These are phyloP conservation scores for Ceratitis capitata DNA, from an alignment of 1,140 invertebrate species.

Conservation along the genomic window DNA sequence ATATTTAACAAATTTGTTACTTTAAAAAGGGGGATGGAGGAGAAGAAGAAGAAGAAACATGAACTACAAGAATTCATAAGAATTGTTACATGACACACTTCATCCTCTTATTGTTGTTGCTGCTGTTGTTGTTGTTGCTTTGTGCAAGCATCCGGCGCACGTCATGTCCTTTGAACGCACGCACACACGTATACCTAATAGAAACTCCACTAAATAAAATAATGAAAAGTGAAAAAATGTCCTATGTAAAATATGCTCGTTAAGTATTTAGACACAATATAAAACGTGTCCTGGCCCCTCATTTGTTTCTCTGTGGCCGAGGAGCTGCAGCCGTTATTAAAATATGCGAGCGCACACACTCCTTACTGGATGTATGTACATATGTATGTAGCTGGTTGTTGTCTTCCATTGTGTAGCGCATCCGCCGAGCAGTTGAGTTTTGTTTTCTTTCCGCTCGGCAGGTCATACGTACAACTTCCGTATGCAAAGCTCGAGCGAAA, in stretches of 20 bases:
- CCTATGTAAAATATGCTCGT: slow-evolving; percentile 8
- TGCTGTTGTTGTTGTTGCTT: background rate
- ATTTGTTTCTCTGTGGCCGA: slow-evolving; percentile 18
- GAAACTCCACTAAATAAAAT: background rate
- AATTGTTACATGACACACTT: slow-evolving; percentile 34
- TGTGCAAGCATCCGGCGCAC: slow-evolving; percentile 8
- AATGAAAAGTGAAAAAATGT: background rate
- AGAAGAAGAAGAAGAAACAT: too few species aligned
- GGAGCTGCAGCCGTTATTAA: background rate
- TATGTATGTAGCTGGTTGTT: background rate
- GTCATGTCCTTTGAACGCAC: too few species aligned
- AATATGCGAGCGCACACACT: background rate
- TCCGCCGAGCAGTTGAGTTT: background rate
- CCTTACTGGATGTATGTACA: too few species aligned
- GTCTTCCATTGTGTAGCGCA: background rate
- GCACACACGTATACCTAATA: background rate
- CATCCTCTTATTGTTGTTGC: background rate
- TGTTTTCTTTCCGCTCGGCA: background rate
- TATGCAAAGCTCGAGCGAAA: background rate
- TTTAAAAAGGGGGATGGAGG: background rate
- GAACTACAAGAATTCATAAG: background rate
- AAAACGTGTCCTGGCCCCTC: slow-evolving; percentile 9
- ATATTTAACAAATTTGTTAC: slow-evolving; percentile 18
- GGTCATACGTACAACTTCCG: background rate
- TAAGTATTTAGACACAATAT: slow-evolving; percentile 31